A percentile compares a stretch with the other conserved stretches of the same genome.
Evolutionary conservation across 1,140 invertebrate genomes (phyloP).

Genomic region (Dufourea novaeangliae): DNA sequence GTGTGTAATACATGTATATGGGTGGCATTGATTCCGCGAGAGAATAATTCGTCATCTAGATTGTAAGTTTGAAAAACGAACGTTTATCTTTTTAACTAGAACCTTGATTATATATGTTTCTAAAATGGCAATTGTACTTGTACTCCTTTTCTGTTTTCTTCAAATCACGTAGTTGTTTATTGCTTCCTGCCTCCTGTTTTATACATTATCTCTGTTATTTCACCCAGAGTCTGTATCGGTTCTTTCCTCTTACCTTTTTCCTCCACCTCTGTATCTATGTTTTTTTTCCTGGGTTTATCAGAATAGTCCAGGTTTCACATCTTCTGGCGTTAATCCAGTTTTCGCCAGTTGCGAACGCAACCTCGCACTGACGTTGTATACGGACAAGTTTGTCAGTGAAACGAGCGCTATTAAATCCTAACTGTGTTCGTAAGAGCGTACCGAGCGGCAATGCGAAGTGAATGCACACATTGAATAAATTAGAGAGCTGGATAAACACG

Average conservation of each 20-base stretch:
- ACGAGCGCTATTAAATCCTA: conserved; percentile 72
- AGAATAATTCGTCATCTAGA: background rate
- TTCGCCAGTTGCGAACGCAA: conserved; percentile 53
- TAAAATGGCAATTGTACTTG: too few relatives aligned
- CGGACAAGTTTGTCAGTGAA: conserved; percentile 70
- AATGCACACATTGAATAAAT: conserved; percentile 76
- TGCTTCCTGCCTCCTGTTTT: too few relatives aligned
- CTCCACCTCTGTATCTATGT: conserved; percentile 8
- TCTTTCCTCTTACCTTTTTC: background rate
- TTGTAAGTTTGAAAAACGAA: background rate
- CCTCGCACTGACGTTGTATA: conserved; percentile 44
- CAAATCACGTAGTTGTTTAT: too few relatives aligned
- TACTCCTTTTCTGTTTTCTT: too few relatives aligned
- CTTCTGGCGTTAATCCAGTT: conserved; percentile 71
- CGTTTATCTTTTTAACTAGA: background rate
- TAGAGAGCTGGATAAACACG: conserved; percentile 72
- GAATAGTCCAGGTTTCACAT: conserved; percentile 43
- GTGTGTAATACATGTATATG: background rate
- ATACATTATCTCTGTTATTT: background rate
- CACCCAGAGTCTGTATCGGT: background rate
- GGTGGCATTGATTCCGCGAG: background rate
- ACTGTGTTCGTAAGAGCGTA: conserved; percentile 67
- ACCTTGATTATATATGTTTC: too few relatives aligned
- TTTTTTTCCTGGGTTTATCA: conserved; percentile 26
- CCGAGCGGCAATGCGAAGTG: conserved; percentile 65